Percentiles rank a stretch among this genome's conserved stretches.
phyloP scores from a whole-genome alignment of 2,888 invertebrate species.

The Andrena camellia region DNA sequence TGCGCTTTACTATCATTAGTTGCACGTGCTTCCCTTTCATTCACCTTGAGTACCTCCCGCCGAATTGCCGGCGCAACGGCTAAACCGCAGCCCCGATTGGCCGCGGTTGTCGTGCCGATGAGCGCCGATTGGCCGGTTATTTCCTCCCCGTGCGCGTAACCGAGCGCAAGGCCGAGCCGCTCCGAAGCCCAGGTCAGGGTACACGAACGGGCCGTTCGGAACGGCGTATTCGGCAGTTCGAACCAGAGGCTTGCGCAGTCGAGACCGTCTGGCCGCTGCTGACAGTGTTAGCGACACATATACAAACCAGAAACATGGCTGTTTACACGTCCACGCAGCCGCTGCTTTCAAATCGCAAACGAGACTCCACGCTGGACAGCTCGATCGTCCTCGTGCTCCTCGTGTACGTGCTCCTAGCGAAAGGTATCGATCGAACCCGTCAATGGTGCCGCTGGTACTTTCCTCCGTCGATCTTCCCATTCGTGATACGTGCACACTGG shows the following conservation, averaged over 20 bases:
- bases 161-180: constrained; percentile 55
- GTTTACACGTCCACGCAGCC: constrained; percentile 54
- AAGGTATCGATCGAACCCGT: constrained; percentile 67
- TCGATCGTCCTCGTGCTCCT: constrained; percentile 63
- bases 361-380: constrained; percentile 46
- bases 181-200: constrained; percentile 66
- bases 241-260: constrained; percentile 71
- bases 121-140: constrained; percentile 54
- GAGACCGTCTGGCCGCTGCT: constrained; percentile 27
- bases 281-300: not conserved
- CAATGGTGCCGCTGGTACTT: not conserved
- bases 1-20: constrained; percentile 67
- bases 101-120: constrained; percentile 18
- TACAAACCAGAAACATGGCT: constrained; percentile 63
- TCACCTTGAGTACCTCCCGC: constrained; percentile 72
- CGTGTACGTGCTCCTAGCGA: constrained; percentile 61
- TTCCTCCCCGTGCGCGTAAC: constrained; percentile 49
- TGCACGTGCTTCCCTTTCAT: constrained; percentile 74
- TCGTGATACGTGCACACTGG: constrained; percentile 4
- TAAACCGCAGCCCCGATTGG: constrained; percentile 61
- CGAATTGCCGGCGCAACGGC: constrained; percentile 56
- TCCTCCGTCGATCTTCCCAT: not conserved
- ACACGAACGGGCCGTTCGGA: constrained; percentile 43
- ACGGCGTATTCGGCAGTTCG: constrained; percentile 69
- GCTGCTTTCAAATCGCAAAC: constrained; percentile 59